Conservation (phyloP, 2,113 vertebrate genomes). For the Antigone vipio region DNA sequence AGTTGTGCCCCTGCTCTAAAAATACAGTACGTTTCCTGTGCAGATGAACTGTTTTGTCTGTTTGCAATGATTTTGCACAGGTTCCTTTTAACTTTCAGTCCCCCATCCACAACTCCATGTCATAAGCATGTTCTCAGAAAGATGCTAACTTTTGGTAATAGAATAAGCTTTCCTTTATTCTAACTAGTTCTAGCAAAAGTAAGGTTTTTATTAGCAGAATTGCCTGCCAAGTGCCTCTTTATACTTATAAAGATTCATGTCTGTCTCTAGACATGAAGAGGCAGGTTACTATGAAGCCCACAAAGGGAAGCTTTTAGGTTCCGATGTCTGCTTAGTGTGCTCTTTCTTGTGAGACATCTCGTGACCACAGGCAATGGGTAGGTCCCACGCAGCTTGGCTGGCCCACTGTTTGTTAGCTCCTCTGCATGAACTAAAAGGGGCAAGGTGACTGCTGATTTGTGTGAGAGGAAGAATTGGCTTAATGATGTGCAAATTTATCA, state of each 20-base stretch:
- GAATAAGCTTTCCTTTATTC: neutral
- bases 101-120: neutral
- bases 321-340: neutral
- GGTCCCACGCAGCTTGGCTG: neutral
- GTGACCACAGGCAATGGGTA: neutral
- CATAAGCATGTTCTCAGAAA: neutral
- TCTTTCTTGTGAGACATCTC: neutral
- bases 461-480: neutral
- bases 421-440: neutral
- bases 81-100: neutral
- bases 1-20: neutral
- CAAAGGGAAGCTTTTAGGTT: neutral
- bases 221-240: neutral
- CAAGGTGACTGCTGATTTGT: neutral
- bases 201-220: neutral
- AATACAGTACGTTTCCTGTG: accelerated
- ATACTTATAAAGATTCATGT: neutral
- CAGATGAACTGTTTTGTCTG: neutral
- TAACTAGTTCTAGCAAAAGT: neutral
- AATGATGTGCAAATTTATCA: neutral
- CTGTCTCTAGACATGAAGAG: neutral
- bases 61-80: neutral
- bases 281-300: neutral
- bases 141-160: neutral
- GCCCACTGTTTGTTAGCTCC: neutral